Evolutionary conservation across 2,888 invertebrate genomes (phyloP).

Genomic region (Lycia hirtaria): DNA sequence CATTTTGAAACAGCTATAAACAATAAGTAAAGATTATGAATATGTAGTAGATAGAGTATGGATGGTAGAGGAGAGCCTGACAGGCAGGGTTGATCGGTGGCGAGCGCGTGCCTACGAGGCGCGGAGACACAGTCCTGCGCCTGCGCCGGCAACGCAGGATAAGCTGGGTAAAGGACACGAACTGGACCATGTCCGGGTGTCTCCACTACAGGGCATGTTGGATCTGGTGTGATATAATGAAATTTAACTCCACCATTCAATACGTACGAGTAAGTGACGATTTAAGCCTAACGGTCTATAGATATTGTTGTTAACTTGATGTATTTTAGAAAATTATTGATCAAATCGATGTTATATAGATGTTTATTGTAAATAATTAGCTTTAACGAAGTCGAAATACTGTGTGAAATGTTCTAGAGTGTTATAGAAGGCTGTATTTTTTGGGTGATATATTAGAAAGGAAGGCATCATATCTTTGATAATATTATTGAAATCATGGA

Average conservation of each 20-base stretch:
- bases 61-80: conserved; percentile 10
- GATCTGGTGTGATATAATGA: conserved; percentile 18
- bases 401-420: conserved; percentile 73
- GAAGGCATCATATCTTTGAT: conserved; percentile 79
- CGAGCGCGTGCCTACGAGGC: conserved; percentile 1
- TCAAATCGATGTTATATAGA: conserved; percentile 85
- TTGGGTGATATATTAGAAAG: conserved; percentile 83
- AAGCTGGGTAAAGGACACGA: background rate
- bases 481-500: conserved; percentile 64
- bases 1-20: background rate
- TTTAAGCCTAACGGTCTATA: conserved; percentile 76
- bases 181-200: background rate
- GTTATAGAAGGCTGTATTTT: conserved; percentile 84
- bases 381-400: conserved; percentile 63
- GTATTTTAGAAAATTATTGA: conserved; percentile 85
- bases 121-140: conserved; percentile 16
- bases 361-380: conserved; percentile 83
- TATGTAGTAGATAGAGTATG: conserved; percentile 33
- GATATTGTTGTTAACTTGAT: conserved; percentile 82
- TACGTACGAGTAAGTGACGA: conserved; percentile 70
- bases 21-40: conserved; percentile 15
- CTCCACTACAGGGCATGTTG: conserved; percentile 16
- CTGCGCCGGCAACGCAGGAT: background rate
- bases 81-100: conserved; percentile 17
- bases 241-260: conserved; percentile 45